These are phyloP conservation scores for Drosophila mettleri DNA, from an alignment of 2,888 invertebrate genomes.

Conservation along the genomic window DNA sequence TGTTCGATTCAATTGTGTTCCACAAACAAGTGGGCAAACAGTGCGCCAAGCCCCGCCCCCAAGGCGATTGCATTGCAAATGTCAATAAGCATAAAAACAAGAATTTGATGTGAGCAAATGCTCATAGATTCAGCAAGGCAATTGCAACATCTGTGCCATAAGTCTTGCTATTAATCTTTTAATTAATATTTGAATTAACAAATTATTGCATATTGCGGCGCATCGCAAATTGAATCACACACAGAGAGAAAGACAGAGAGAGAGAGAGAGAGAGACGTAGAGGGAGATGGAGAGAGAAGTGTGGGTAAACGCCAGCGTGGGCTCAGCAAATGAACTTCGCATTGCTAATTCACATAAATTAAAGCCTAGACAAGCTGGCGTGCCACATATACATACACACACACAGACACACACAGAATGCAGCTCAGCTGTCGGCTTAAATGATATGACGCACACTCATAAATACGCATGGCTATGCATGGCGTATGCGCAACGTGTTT, in stretches of 20 bases:
- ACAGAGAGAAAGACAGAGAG: constrained; percentile 13
- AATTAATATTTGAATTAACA: constrained; percentile 76
- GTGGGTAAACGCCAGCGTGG: constrained; percentile 37
- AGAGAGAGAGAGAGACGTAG: constrained; percentile 5
- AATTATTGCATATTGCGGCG: constrained; percentile 62
- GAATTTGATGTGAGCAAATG: constrained; percentile 35
- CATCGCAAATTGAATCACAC: constrained; percentile 36
- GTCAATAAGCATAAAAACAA: constrained; percentile 55
- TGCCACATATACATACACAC: constrained; percentile 33
- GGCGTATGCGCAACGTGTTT: constrained; percentile 84
- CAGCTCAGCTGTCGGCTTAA: constrained; percentile 28
- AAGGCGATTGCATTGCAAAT: constrained; percentile 56
- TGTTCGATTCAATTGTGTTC: constrained; percentile 33
- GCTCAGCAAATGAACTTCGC: constrained; percentile 76
- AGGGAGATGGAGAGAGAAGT: constrained; percentile 2
- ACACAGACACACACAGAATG: constrained; percentile 18
- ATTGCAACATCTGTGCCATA: constrained; percentile 64
- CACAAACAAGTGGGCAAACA: constrained; percentile 48
- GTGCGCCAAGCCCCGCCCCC: constrained; percentile 50
- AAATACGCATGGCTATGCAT: constrained; percentile 7
- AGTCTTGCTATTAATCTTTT: constrained; percentile 69
- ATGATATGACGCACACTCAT: constrained; percentile 16
- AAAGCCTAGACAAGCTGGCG: constrained; percentile 60
- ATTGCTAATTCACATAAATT: constrained; percentile 82
- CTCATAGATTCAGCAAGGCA: constrained; percentile 57